phyloP scores from a whole-genome alignment of 2,888 invertebrate species.

The Seladonia tumulorum region DNA sequence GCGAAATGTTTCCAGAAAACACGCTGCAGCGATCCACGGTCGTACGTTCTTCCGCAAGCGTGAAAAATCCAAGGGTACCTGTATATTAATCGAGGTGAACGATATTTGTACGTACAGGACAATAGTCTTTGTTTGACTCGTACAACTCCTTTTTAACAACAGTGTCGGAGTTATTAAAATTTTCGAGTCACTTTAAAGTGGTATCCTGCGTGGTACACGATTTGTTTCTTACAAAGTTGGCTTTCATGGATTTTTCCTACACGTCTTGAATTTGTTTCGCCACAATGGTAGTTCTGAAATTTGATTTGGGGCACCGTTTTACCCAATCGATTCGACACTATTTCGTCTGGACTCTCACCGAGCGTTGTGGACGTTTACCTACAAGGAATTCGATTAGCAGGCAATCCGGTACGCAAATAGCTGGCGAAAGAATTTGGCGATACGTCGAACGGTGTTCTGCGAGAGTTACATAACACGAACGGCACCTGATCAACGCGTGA shows the following conservation, averaged over 20 bases:
- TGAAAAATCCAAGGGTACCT: not conserved
- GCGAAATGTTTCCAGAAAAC: not conserved
- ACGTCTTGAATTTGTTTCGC: too few relatives aligned
- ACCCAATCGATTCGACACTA: not conserved
- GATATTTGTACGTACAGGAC: not conserved
- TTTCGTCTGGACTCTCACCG: not conserved
- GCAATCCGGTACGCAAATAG: not conserved
- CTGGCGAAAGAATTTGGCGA: not conserved
- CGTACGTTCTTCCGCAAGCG: not conserved
- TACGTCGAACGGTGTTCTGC: not conserved
- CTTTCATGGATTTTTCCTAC: too few relatives aligned
- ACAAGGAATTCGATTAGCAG: constrained; percentile 1
- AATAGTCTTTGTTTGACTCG: too few relatives aligned
- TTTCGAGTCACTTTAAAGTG: too few relatives aligned
- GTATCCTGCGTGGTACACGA: too few relatives aligned
- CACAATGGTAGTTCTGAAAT: not conserved
- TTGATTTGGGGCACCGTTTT: not conserved
- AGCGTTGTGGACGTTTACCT: not conserved
- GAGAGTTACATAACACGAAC: not conserved
- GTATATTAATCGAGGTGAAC: not conserved
- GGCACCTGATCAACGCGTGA: not conserved
- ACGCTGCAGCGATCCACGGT: not conserved
- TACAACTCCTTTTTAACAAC: too few relatives aligned
- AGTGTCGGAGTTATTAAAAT: too few relatives aligned
- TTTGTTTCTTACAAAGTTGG: too few relatives aligned